These are phyloP conservation scores for Agapetus fuscipes DNA, from an alignment of 2,888 invertebrate species.

Conservation along the genomic window DNA sequence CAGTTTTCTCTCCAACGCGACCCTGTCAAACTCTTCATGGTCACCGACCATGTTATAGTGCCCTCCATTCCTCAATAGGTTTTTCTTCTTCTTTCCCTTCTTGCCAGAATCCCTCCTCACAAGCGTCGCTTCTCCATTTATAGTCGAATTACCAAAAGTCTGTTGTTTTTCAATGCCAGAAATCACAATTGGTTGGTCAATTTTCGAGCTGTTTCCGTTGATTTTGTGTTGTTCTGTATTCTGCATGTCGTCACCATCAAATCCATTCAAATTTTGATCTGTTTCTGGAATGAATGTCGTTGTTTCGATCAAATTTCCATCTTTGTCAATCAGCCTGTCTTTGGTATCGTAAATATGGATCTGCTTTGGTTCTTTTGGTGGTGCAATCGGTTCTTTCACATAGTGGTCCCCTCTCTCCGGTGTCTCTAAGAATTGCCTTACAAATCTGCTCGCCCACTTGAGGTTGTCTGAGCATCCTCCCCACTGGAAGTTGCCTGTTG, in stretches of 20 bases:
- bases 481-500: slow-evolving; percentile 70
- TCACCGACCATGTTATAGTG: neutral
- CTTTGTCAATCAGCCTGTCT: slow-evolving; percentile 9
- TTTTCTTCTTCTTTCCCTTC: slow-evolving; percentile 8
- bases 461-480: slow-evolving; percentile 81
- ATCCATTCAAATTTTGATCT: neutral
- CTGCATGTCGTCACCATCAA: neutral
- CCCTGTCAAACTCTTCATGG: slow-evolving; percentile 41
- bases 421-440: slow-evolving; percentile 61
- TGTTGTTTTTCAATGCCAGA: no score
- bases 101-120: slow-evolving; percentile 11
- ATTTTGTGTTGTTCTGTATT: neutral
- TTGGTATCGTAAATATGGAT: slow-evolving; percentile 21
- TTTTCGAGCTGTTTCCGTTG: no score
- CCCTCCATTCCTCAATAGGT: slow-evolving; percentile 3
- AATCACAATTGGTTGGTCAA: neutral
- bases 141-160: neutral
- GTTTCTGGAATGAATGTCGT: slow-evolving; percentile 3
- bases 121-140: slow-evolving; percentile 8
- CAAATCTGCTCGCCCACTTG: slow-evolving; percentile 61
- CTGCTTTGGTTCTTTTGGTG: slow-evolving; percentile 5
- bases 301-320: slow-evolving; percentile 15
- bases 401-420: slow-evolving; percentile 35
- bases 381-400: slow-evolving; percentile 16
- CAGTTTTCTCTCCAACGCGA: slow-evolving; percentile 39